Evolutionary conservation across 2,797 vertebrate genomes (phyloP).

Genomic region (Phrynocephalus forsythii): DNA sequence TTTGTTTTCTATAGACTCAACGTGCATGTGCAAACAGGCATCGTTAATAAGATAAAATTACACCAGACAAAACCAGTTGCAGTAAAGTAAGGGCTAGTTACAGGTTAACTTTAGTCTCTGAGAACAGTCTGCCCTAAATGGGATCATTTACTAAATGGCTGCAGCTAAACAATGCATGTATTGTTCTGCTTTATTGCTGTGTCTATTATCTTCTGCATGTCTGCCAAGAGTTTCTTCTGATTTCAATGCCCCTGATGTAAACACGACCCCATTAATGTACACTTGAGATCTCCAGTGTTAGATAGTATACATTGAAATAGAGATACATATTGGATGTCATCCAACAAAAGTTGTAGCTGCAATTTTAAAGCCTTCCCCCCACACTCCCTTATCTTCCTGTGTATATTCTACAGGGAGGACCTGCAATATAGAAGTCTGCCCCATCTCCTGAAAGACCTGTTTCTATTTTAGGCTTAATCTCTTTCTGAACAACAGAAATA

Average conservation of each 20-base stretch:
- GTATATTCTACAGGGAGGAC: neutral
- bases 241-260: neutral
- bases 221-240: accelerated
- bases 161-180: neutral
- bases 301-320: neutral
- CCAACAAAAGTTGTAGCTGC: neutral
- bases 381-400: too few relatives aligned
- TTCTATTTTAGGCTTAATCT: neutral
- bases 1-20: too few relatives aligned
- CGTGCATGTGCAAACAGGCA: too few relatives aligned
- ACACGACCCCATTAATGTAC: neutral
- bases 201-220: neutral
- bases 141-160: neutral
- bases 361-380: neutral
- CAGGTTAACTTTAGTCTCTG: neutral
- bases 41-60: too few relatives aligned
- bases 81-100: neutral
- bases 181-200: conserved; percentile 6
- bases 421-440: neutral
- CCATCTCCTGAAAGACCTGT: neutral
- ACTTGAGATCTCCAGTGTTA: accelerated
- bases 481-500: too few relatives aligned
- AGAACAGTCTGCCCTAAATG: conserved; percentile 18
- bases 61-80: too few relatives aligned
- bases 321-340: neutral